Conservation (phyloP, 1,140 invertebrate species). For the Drosophila truncata region DNA sequence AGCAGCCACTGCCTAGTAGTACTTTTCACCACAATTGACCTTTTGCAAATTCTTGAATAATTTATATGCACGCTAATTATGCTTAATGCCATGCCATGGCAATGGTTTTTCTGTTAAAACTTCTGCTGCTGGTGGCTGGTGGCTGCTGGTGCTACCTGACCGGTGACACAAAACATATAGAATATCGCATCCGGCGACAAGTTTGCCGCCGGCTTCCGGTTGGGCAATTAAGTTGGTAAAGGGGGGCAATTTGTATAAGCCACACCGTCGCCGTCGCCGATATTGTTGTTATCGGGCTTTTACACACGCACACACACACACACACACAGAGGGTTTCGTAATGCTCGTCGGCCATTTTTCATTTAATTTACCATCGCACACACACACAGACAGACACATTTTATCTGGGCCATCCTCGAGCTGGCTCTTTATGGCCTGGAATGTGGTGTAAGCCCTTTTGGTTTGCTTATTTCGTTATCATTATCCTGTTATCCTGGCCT, state of each 20-base stretch:
- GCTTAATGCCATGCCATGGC: slow-evolving; percentile 21
- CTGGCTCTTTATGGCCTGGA: slow-evolving; percentile 49
- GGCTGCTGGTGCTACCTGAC: slow-evolving; percentile 23
- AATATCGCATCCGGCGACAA: slow-evolving; percentile 46
- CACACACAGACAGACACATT: slow-evolving; percentile 17
- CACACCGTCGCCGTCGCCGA: slow-evolving; percentile 38
- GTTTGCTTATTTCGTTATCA: slow-evolving; percentile 78
- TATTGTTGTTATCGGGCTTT: slow-evolving; percentile 71
- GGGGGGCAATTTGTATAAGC: slow-evolving; percentile 58
- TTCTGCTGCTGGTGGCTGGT: background rate
- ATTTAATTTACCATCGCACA: slow-evolving; percentile 68
- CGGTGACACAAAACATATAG: slow-evolving; percentile 27
- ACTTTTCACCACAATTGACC: slow-evolving; percentile 31
- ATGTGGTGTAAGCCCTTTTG: slow-evolving; percentile 58
- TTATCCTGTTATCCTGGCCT: slow-evolving; percentile 76
- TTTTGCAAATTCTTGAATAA: slow-evolving; percentile 44
- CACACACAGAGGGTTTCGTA: background rate
- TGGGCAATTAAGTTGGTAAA: slow-evolving; percentile 56
- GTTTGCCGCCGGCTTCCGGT: slow-evolving; percentile 36
- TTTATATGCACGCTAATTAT: slow-evolving; percentile 48
- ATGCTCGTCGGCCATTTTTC: slow-evolving; percentile 58
- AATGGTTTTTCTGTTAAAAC: slow-evolving; percentile 10
- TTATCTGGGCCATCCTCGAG: slow-evolving; percentile 45
- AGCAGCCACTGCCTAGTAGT: background rate
- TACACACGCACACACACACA: slow-evolving; percentile 33